Conservation (phyloP, 1,140 invertebrate species). For the Pollicipes pollicipes region DNA sequence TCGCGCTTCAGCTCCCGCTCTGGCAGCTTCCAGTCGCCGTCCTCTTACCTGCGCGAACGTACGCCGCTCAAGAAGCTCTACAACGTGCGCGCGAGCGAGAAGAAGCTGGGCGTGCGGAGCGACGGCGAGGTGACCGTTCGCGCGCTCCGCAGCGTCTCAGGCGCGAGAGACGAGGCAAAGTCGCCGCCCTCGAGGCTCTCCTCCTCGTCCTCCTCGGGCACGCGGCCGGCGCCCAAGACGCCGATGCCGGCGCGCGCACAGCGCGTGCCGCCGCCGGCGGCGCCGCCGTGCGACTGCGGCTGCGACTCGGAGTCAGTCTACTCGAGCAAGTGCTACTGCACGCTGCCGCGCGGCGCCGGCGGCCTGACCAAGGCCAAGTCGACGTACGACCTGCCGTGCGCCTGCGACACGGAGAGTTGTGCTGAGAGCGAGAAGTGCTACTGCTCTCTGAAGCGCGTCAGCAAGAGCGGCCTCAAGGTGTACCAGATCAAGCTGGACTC, state of each 20-base stretch:
- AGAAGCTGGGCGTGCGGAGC: neutral
- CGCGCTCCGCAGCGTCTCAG: neutral
- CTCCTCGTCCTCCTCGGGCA: neutral
- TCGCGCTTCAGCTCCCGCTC: constrained; percentile 19
- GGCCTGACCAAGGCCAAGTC: constrained; percentile 8
- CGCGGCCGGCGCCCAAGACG: constrained; percentile 16
- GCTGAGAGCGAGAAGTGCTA: constrained; percentile 76
- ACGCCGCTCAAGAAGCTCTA: constrained; percentile 15
- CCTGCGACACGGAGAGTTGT: constrained; percentile 68
- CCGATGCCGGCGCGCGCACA: constrained; percentile 17
- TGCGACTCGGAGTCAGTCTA: constrained; percentile 58
- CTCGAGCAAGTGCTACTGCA: constrained; percentile 59
- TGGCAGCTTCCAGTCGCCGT: constrained; percentile 15
- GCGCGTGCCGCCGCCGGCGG: constrained; percentile 2
- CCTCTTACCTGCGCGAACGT: constrained; percentile 15
- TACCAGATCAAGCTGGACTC: constrained; percentile 26
- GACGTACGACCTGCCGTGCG: constrained; percentile 23
- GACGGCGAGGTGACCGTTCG: too few species aligned
- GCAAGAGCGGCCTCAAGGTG: constrained; percentile 24
- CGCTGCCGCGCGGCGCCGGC: constrained; percentile 25
- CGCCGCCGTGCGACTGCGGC: constrained; percentile 46
- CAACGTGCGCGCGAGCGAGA: neutral
- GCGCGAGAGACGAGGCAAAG: too few species aligned
- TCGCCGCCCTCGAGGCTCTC: neutral
- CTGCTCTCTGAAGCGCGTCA: constrained; percentile 33